Evolutionary conservation across 2,113 vertebrate genomes (phyloP).

Genomic region (Mormyrus lacerda): DNA sequence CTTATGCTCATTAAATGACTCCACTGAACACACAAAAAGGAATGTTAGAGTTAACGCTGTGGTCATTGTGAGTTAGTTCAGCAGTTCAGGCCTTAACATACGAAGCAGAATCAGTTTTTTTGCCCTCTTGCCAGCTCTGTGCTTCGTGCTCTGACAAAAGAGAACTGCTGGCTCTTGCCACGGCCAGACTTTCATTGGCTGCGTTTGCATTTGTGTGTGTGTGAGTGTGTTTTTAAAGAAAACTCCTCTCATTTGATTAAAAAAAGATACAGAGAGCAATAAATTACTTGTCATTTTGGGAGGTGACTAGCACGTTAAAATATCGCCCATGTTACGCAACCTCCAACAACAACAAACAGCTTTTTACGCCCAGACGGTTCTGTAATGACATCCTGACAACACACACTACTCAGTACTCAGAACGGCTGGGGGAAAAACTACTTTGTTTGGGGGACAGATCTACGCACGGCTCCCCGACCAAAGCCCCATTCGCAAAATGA

Average conservation of each 20-base stretch:
- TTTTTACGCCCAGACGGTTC: constrained; percentile 20
- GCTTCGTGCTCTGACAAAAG: constrained; percentile 15
- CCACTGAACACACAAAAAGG: not conserved
- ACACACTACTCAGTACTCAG: not conserved
- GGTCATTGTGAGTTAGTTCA: constrained; percentile 23
- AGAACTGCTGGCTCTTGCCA: not conserved
- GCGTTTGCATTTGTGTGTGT: not conserved
- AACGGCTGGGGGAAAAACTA: not conserved
- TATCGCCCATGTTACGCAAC: constrained; percentile 14
- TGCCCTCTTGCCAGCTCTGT: not conserved
- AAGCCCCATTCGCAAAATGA: not conserved
- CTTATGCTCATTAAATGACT: not conserved
- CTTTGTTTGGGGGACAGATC: not conserved
- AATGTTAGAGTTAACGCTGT: constrained; percentile 30
- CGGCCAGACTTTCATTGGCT: not conserved
- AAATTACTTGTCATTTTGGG: constrained; percentile 20
- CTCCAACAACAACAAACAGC: constrained; percentile 32
- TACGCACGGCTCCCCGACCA: not conserved
- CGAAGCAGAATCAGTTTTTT: not conserved
- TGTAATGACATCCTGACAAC: constrained; percentile 20
- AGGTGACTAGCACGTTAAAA: constrained; percentile 17
- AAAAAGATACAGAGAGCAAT: constrained; percentile 19
- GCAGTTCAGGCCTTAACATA: constrained; percentile 12
- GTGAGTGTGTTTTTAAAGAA: constrained; percentile 11
- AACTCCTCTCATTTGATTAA: constrained; percentile 16